These are phyloP conservation scores for Alligator mississippiensis DNA, from an alignment of 2,113 vertebrate genomes.

Conservation along the genomic window DNA sequence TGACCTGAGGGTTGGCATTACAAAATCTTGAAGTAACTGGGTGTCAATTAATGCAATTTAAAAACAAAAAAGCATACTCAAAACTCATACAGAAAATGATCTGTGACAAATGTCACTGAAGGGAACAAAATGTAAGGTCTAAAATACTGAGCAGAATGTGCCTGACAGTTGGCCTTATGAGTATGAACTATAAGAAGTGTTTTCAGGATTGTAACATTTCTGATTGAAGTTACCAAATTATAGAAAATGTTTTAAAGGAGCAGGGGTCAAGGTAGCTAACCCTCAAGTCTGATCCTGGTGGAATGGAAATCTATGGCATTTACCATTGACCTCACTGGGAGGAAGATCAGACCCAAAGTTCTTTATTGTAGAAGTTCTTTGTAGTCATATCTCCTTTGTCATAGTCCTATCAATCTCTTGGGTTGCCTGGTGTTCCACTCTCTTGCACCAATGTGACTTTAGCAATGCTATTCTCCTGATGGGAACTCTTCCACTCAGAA, in stretches of 20 bases:
- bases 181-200: background rate
- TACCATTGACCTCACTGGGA: accelerated
- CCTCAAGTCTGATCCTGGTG: background rate
- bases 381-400: background rate
- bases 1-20: background rate
- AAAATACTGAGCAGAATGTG: background rate
- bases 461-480: background rate
- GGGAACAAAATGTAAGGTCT: background rate
- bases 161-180: accelerated
- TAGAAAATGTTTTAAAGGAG: accelerated
- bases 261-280: background rate
- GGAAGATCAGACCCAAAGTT: background rate
- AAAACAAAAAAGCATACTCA: background rate
- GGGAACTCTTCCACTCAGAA: background rate
- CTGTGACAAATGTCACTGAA: background rate
- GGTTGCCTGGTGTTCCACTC: background rate
- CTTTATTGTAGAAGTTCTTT: background rate
- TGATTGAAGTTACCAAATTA: background rate
- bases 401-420: background rate
- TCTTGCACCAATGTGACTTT: background rate
- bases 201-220: background rate
- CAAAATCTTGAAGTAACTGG: background rate
- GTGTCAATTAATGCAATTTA: background rate
- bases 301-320: accelerated
- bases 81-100: background rate